Base-by-base conservation (phyloP, 2,888 invertebrate species). In the Zonitis immaculata region DNA sequence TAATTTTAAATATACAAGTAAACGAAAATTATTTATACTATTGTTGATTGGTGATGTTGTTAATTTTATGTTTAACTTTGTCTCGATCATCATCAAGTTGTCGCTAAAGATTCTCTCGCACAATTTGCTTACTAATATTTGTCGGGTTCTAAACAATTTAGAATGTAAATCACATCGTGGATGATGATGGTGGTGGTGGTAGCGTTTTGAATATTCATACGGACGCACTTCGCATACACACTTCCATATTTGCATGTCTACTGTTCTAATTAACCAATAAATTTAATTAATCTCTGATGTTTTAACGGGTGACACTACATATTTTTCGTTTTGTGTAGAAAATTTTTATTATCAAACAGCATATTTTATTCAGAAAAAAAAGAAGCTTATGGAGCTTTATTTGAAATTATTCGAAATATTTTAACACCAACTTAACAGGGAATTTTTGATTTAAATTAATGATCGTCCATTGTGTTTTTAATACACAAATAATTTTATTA, bases 141-240 rank as follows among this genome's bases (percentile, higher is more conserved):
- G 61, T 57, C 47, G 25, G n/a, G 49, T 48, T 35, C 59, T 59
- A 61, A 63, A 63, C 61, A 61, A 58, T 63, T 63, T 60, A 61
- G 60, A 56, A 63, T 63, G 63, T 63, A 63, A 63, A 63, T 61
- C 58, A 61, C 60, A 58, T 61, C 60, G 56, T 57, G 52, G 57
- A 51, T 26, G 54, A 53, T 57, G 52, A 48, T 56, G 55, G 56
- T 54, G 52, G 51, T 52, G 54, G n/a, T n/a, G n/a, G n/a, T n/a
- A n/a, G n/a, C n/a, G n/a, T n/a, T 52, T 54, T 63, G 63, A 63
- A 63, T 63, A 63, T 63, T 63, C 63, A 63, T 63, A 56, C 47
- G 50, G 48, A 63, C 61, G 60, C 63, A 61, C 56, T 52, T 52
- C 54, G 61, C 60, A 62, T 62, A 59, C 61, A 58, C 59, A 61